Conservation (phyloP, 2,888 invertebrate species). For the Alloplasta piceator region DNA sequence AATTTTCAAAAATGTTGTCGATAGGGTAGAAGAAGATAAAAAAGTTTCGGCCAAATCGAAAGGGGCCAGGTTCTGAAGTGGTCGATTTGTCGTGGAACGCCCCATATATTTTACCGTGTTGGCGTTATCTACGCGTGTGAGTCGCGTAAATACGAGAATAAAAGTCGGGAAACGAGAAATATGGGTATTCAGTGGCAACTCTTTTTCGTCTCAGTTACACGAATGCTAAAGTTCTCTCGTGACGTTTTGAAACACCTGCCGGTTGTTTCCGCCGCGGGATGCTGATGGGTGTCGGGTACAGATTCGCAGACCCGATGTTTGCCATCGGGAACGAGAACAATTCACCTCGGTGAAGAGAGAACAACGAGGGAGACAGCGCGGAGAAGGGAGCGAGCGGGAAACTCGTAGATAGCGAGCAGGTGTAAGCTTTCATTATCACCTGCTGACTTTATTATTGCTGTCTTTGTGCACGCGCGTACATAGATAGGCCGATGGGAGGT, state of each 20-base stretch:
- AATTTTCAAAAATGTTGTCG: too few relatives aligned
- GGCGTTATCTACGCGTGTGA: slow-evolving; percentile 3
- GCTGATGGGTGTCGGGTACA: slow-evolving; percentile 23
- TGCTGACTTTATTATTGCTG: slow-evolving; percentile 65
- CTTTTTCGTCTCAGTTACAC: slow-evolving; percentile 44
- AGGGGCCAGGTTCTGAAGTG: too few relatives aligned
- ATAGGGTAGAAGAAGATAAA: too few relatives aligned
- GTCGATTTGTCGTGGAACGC: too few relatives aligned
- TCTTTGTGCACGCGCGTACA: background rate
- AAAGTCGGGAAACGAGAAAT: background rate
- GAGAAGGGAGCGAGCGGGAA: background rate
- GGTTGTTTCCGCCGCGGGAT: slow-evolving; percentile 21
- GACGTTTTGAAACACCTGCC: slow-evolving; percentile 28
- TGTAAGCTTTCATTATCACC: slow-evolving; percentile 71
- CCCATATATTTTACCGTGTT: background rate
- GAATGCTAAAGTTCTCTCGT: background rate
- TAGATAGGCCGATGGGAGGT: background rate
- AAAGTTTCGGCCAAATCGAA: too few relatives aligned
- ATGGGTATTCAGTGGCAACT: background rate
- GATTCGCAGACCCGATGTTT: slow-evolving; percentile 30
- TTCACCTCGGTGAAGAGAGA: slow-evolving; percentile 44
- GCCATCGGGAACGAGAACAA: slow-evolving; percentile 45
- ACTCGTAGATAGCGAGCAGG: slow-evolving; percentile 34
- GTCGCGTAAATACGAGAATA: slow-evolving; percentile 16
- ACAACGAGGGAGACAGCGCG: slow-evolving; percentile 10